These are phyloP conservation scores for Trisateles emortualis DNA, from an alignment of 2,888 invertebrate genomes.

Conservation along the genomic window DNA sequence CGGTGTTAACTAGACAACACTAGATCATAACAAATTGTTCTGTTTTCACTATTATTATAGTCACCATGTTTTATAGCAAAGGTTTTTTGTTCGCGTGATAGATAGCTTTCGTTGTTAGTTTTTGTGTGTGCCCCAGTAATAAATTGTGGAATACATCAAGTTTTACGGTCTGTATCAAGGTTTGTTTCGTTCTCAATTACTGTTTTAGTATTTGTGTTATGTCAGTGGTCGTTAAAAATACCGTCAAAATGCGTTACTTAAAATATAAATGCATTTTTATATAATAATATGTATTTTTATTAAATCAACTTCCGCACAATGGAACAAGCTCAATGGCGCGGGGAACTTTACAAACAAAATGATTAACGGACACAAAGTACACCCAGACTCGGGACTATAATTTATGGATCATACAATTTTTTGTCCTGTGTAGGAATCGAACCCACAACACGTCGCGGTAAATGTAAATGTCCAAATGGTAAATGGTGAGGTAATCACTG, in stretches of 20 bases:
- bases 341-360: no score
- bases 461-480: no score
- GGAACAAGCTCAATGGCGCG: no score
- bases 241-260: neutral
- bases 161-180: conserved; percentile 12
- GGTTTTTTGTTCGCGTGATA: conserved; percentile 12
- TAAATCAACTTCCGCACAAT: no score
- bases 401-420: no score
- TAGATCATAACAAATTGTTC: conserved; percentile 65
- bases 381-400: no score
- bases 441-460: no score
- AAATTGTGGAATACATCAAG: conserved; percentile 12
- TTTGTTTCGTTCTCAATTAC: conserved; percentile 11
- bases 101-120: conserved; percentile 16
- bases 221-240: neutral
- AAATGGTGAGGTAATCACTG: no score
- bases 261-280: neutral
- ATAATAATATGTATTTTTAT: no score
- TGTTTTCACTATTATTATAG: conserved; percentile 47
- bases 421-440: no score
- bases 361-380: no score
- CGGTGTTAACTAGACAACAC: conserved; percentile 63
- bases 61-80: conserved; percentile 21
- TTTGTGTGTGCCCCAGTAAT: conserved; percentile 11
- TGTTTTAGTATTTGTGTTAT: conserved; percentile 3